Evolutionary conservation across 2,888 invertebrate species (phyloP), one percentile per base, ranked within the genome.

Genomic region (Ommatoiulus sabulosus): DNA sequence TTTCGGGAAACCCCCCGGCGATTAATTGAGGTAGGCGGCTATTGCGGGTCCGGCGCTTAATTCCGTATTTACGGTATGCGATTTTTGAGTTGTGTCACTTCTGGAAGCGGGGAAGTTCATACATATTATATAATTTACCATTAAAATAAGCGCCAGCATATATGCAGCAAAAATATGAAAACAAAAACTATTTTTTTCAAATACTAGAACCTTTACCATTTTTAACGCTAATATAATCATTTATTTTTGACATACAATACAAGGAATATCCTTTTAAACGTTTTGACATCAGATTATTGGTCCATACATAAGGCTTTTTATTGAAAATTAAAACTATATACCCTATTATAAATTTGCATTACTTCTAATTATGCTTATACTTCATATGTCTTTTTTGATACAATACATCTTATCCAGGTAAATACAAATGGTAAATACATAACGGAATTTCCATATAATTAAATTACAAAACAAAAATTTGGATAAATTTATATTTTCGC

Each of bases 281-380:
- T 15, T 43, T 24, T 80, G 35, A 80, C 24, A 80, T 35, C 35
- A 35, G 80, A 80, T 80, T 80, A 80, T 80, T 80, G 80, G 80
- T 80, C 80, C 80, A 80, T 80, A 80, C 80, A 80, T 80, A 80
- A 80, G 80, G 80, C 80, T 80, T 80, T 80, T 43, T 80, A 80
- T 80, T 24, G 35, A 43, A 80, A 80, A 80, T 35, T 80, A 80
- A 80, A 35, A 80, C 80, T 80, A 80, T 4, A 24, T 35, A 80
- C 80, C 80, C 80, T 80, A 43, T 35, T 15, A 24, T 80, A 80
- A 35, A 80, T 35, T 80, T 43, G 35, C 80, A 80, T 43, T 80
- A 7, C 4, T 24, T 80, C 12, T 35, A 80, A 72, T 43, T 80
- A 80, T 15, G 15, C 35, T 15, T 20, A 20, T 20, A 20, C n/a